phyloP scores from a whole-genome alignment of 2,888 invertebrate genomes.

The Hetaerina titia region DNA sequence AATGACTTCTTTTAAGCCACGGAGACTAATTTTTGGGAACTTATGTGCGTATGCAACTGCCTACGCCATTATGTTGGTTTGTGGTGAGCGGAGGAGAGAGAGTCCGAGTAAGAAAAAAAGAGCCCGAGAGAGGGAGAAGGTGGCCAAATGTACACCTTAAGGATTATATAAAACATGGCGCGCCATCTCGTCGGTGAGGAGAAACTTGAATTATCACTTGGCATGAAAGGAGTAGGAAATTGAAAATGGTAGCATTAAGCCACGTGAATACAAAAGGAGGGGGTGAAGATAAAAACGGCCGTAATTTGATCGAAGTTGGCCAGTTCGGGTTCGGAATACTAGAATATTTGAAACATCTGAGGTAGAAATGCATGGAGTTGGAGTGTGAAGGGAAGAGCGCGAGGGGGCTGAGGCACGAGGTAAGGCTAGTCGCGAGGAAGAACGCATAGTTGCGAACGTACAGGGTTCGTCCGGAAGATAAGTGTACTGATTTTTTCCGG shows the following conservation, averaged over 20 bases:
- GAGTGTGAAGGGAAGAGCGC: neutral
- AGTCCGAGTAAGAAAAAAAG: neutral
- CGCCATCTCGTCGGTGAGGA: neutral
- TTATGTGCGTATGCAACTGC: neutral
- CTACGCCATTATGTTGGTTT: neutral
- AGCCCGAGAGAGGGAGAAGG: neutral
- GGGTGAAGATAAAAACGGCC: neutral
- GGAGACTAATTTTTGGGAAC: neutral
- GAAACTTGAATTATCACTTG: neutral
- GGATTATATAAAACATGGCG: neutral
- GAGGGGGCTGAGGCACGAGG: neutral
- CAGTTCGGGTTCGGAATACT: neutral
- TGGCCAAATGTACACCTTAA: too few relatives aligned
- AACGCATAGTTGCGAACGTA: neutral
- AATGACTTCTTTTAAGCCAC: neutral
- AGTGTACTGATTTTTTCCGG: too few relatives aligned
- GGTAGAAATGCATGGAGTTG: too few relatives aligned
- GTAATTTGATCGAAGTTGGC: neutral
- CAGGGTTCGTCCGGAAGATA: too few relatives aligned
- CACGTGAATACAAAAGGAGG: neutral
- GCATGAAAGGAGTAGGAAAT: neutral
- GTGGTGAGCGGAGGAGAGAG: neutral
- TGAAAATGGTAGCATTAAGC: neutral
- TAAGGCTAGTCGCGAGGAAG: neutral
- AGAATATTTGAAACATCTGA: neutral